Evolutionary conservation across 2,888 invertebrate genomes (phyloP), one percentile per base, ranked within the genome.

Genomic region (Drosophila histrio): DNA sequence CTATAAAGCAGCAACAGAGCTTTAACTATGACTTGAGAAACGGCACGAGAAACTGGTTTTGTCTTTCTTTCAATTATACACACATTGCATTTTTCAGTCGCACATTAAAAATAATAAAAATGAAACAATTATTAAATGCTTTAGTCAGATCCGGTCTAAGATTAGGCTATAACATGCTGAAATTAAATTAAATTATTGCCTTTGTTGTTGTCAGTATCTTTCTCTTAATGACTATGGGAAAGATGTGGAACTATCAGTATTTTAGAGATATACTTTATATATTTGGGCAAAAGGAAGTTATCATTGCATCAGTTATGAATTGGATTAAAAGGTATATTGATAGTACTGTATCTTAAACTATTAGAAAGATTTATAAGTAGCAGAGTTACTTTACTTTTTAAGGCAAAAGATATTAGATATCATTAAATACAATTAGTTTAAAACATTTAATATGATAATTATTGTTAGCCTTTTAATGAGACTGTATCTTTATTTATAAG

Each of bases 1-100:
- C 79, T 54, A 54, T 38, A 68, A 47, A 54, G 59, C 70, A 62
- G 56, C 63, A 50, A 26, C 50, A 39, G 26, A 30, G 57, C 36
- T 53, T 50, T 34, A 60, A 50, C 63, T 44, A 32, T 60, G 24
- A 46, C 46, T 72, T 62, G 68, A 59, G 75, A 69, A 60, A 78
- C 53, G 36, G 50, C 46, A 76, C 66, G 52, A 44, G 50, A 71
- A 74, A 74, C 76, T 53, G 58, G 74, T 74, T 74, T 57, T 36
- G 15, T 30, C 26, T 34, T 7, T 46, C 26, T 11, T 28, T 32
- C 21, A 19, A 28, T n/a, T 28, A 9, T 28, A 41, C 21, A 46
- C 46, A 30, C 39, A 49, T 39, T 58, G 58, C 58, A 58, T 53
- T 53, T 53, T 22, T 30, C 19, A 41, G 28, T 41, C 39, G 41